Base-by-base conservation (phyloP, 2,797 vertebrate species). In the Meriones psammophilus region DNA sequence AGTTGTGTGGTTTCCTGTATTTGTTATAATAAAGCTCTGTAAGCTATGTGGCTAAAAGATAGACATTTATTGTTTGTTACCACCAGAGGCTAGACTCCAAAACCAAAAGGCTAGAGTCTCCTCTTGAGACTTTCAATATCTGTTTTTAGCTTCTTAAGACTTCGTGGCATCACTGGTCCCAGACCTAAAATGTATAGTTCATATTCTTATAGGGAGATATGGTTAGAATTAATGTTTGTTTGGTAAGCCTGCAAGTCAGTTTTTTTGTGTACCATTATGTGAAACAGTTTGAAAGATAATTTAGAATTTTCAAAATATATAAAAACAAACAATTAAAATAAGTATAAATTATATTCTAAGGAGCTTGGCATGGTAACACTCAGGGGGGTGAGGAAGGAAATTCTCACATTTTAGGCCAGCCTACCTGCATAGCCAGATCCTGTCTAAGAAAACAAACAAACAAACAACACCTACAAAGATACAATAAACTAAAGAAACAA, bases 281-380 rank as follows among this genome's bases (percentile, higher is more conserved):
- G 39, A 92, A 91, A 90, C 8, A 88, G 74, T 85, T 88, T 96
- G 39, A 86, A 95, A 95, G 58, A 83, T 83, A 88, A 81, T 95
- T 96, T 89, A 2, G 62, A 94, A 95, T 94, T 92, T 93, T 20
- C 1, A 69, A 62, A 95, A 85, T 92, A 73, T 46, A 83, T 80
- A 81, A 95, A 97, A 96, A 3, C 36, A 95, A 96, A 7, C 26
- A 33, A 76, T 95, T 96, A 95, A 90, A 71, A 77, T 68, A 92
- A 89, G 50, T 95, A 50, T 77, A 91, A 96, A 90, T 30, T 74
- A 24, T 79, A 28, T 81, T 96, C 26, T 93, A 88, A 91, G 36
- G 58, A 81, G 12, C 7, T 81, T 18, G 26, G 18, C 24, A 54
- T 71, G 77, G 26, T 30, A 58, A 54, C 14, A 58, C 50, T 69